phyloP scores from a whole-genome alignment of 2,113 vertebrate genomes.

The Lophius piscatorius region DNA sequence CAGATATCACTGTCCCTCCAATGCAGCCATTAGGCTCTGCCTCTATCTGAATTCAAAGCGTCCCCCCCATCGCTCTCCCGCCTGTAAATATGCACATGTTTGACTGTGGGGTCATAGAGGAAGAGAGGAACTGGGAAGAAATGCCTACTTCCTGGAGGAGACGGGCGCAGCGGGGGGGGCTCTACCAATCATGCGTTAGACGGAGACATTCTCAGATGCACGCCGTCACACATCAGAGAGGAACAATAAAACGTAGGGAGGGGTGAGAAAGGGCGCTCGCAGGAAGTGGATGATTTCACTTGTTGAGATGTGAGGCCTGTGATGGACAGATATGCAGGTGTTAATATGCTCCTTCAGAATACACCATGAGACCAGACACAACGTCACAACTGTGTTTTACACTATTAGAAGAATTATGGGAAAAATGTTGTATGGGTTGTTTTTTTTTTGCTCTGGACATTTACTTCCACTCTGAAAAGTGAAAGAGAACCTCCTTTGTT shows the following conservation, averaged over 20 bases:
- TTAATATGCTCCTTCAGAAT: constrained; percentile 46
- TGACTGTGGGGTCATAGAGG: constrained; percentile 72
- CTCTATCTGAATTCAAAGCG: constrained; percentile 69
- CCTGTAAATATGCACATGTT: constrained; percentile 80
- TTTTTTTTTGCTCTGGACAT: too few relatives aligned
- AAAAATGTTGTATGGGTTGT: not conserved
- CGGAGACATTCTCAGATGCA: constrained; percentile 52
- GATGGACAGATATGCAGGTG: constrained; percentile 55
- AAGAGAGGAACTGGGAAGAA: constrained; percentile 61
- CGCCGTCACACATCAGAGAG: constrained; percentile 72
- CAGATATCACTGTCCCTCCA: constrained; percentile 69
- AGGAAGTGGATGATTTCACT: constrained; percentile 70
- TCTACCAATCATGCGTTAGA: constrained; percentile 66
- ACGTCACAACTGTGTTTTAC: not conserved
- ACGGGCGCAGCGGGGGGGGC: constrained; percentile 34
- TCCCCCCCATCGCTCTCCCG: constrained; percentile 45
- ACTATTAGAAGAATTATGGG: not conserved
- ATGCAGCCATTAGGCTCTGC: constrained; percentile 73
- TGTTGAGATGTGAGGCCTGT: constrained; percentile 43
- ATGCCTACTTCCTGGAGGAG: constrained; percentile 66
- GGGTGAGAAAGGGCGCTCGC: constrained; percentile 57
- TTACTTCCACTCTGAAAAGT: not conserved
- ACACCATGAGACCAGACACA: not conserved
- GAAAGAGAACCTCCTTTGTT: constrained; percentile 25
- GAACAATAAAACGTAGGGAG: constrained; percentile 65